Evolutionary conservation across 2,797 vertebrate species (phyloP), one percentile per base, ranked within the genome.

Genomic region (Catostomus latipinnis): DNA sequence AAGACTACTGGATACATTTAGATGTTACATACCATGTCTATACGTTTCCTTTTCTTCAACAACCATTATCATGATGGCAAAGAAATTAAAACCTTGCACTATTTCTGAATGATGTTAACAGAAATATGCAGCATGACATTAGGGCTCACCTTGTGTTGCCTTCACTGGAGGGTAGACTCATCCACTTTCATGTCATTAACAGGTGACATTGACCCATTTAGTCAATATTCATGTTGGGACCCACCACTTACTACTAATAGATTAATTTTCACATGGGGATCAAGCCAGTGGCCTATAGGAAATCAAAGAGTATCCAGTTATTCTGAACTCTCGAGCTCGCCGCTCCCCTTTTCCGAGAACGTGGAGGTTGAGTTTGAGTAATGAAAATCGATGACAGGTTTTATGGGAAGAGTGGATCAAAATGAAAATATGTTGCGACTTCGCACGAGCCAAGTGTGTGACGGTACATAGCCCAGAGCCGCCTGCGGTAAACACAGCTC

Each of bases 381-480:
- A 93, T 93, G 91, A 92, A 93, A 93, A 93, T 93, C 88, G 92
- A 94, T 93, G 91, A 92, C 91, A 89, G 87, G 91, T 92, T 92
- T 92, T 88, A 91, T 90, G 87, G 90, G 90, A 90, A 91, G 89
- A 92, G 90, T 87, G 88, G 86, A 86, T 89, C 70, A 88, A 67
- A 91, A 88, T 89, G 89, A 90, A 92, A 92, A 91, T 92, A 91
- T 90, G 91, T 84, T 87, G 82, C 89, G 90, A 91, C 68, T 84
- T 92, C 82, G 89, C 87, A 83, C 86, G 83, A 73, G 81, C 86
- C 87, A 81, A 83, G 84, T 76, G 82, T 82, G 86, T 81, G 91
- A 89, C 83, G 88, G 88, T 84, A 87, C 54, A 73, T 81, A 63
- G 86, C 83, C 68, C 83, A 78, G 76, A 49, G 12, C 76, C 85